Evolutionary conservation across 2,797 vertebrate species (phyloP).

Genomic region (Sarcoramphus papa): DNA sequence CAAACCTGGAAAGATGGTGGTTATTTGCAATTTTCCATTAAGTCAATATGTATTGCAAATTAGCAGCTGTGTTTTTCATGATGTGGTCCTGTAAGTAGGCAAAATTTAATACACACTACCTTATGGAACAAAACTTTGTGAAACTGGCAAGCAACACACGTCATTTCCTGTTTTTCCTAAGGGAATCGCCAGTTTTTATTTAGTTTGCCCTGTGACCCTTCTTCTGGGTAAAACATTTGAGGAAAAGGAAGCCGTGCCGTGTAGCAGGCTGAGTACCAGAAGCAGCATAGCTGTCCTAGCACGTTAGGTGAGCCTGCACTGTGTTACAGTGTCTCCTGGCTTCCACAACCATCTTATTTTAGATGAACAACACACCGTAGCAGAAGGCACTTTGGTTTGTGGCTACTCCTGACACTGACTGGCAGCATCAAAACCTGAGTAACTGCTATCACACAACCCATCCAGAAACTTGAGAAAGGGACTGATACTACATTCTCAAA

Average conservation of each 20-base stretch:
- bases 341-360: background rate
- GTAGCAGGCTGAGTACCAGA: background rate
- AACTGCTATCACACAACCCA: background rate
- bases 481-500: background rate
- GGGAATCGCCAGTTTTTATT: background rate
- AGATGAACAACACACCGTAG: background rate
- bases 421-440: background rate
- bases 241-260: rapidly evolving
- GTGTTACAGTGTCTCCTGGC: background rate
- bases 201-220: background rate
- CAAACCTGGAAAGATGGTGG: background rate
- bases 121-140: background rate
- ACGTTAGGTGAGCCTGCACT: background rate
- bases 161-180: background rate
- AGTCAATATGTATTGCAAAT: background rate
- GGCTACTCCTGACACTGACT: background rate
- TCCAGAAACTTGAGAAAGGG: background rate
- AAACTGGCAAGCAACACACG: rapidly evolving
- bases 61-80: background rate
- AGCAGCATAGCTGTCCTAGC: background rate
- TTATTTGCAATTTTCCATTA: background rate
- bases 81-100: background rate
- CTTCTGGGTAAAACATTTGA: background rate
- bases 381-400: background rate
- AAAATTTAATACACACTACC: background rate